Evolutionary conservation across 1,140 invertebrate species (phyloP).

Genomic region (Drosophila quadrilineata): DNA sequence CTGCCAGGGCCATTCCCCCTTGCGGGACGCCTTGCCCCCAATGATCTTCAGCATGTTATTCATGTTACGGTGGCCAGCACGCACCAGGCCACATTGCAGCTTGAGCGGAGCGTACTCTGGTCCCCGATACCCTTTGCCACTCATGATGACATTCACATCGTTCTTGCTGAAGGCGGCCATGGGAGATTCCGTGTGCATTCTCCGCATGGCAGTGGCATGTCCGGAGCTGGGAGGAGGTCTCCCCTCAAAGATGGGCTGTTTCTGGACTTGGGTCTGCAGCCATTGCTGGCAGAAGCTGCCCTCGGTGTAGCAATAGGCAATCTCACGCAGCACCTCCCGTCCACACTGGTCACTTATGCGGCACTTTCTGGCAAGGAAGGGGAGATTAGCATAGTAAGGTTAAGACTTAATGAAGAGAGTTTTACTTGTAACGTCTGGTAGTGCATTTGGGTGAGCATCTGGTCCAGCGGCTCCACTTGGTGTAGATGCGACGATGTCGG

Average conservation of each 20-base stretch:
- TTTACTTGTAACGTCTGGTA: slow-evolving; percentile 80
- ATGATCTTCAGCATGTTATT: slow-evolving; percentile 89
- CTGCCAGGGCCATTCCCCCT: slow-evolving; percentile 96
- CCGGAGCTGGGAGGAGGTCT: slow-evolving; percentile 27
- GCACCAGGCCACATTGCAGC: slow-evolving; percentile 65
- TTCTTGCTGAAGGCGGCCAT: slow-evolving; percentile 34
- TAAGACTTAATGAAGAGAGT: neutral
- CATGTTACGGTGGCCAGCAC: slow-evolving; percentile 73
- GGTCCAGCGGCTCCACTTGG: slow-evolving; percentile 82
- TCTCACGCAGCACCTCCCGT: slow-evolving; percentile 88
- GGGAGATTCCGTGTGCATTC: slow-evolving; percentile 40
- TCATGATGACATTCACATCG: slow-evolving; percentile 70
- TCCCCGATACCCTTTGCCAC: slow-evolving; percentile 69
- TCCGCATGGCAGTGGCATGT: slow-evolving; percentile 32
- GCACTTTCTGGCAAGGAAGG: slow-evolving; percentile 85
- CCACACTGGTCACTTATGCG: slow-evolving; percentile 88
- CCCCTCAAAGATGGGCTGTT: slow-evolving; percentile 56
- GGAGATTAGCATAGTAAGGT: neutral
- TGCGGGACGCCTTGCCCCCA: slow-evolving; percentile 89
- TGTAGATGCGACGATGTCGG: slow-evolving; percentile 59
- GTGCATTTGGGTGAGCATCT: slow-evolving; percentile 81
- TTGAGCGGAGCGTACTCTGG: slow-evolving; percentile 71
- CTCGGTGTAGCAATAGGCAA: slow-evolving; percentile 91
- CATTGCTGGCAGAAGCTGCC: slow-evolving; percentile 90
- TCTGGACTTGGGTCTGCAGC: slow-evolving; percentile 83